phyloP scores from a whole-genome alignment of 2,797 vertebrate genomes.

The Sebastes minor region DNA sequence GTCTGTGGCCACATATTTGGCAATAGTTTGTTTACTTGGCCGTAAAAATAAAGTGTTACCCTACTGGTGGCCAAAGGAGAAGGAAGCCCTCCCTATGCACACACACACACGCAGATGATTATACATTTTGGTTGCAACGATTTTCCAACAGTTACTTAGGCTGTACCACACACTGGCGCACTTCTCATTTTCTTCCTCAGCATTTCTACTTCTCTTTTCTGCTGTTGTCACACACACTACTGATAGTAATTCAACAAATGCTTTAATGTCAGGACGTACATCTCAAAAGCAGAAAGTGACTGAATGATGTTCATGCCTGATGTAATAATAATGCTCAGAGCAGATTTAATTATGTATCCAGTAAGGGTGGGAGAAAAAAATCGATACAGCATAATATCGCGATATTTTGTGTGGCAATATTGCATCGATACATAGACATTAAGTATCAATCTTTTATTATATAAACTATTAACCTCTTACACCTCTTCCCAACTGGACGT shows the following conservation, averaged over 20 bases:
- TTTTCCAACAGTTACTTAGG: constrained; percentile 14
- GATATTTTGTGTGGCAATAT: no score
- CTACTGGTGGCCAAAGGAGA: constrained; percentile 29
- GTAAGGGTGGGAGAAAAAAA: no score
- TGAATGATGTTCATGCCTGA: not conserved
- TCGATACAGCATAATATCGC: no score
- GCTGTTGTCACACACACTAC: not conserved
- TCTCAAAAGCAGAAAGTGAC: not conserved
- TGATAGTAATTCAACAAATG: not conserved
- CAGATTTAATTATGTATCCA: not conserved
- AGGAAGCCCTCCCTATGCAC: not conserved
- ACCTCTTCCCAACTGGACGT: no score
- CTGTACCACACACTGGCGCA: not conserved
- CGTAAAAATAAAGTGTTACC: constrained; percentile 47
- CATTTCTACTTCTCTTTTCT: not conserved
- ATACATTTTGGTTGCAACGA: constrained; percentile 7
- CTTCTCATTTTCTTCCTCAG: not conserved
- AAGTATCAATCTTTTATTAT: no score
- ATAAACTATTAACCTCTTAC: no score
- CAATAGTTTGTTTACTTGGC: constrained; percentile 62
- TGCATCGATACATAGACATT: no score
- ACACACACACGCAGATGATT: constrained; percentile 3
- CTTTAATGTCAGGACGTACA: not conserved
- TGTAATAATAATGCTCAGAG: not conserved
- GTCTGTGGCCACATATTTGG: constrained; percentile 63